Evolutionary conservation across 1,140 invertebrate genomes (phyloP), one percentile per base, ranked within the genome.

Genomic region (Drosophila oshimai): DNA sequence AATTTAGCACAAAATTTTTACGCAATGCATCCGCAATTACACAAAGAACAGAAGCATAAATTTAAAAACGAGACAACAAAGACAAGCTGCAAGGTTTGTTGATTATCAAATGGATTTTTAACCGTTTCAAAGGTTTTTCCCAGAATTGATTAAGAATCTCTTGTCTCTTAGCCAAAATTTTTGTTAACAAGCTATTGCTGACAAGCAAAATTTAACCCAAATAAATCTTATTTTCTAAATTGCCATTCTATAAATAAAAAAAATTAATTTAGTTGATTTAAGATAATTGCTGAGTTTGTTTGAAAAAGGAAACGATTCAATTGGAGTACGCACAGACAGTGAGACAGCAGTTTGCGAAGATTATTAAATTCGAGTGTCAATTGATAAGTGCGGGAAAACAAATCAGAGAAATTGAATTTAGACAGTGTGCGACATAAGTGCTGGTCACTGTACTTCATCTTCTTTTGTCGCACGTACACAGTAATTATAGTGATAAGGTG

Each of bases 361-460:
- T 64, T 10, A 47, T 65, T 24, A 37, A 39, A 47, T 15, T 28
- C 39, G 33, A 65, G 57, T 65, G 18, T n/a, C 41, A 39, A n/a
- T 47, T 34, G 33, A 65, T 64, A 39, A 31, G 41, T 64, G 57
- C 3, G 41, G 33, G 10, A 12, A 65, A 20, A 39, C 28, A 65
- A 65, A 65, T 65, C 61, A 65, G 20, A 65, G 61, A 65, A 65
- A 65, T 65, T 26, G 9, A 39, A 26, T 31, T 0, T 15, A 37
- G 54, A 28, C 41, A 7, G 33, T 47, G 13, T 42, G 5, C 36
- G 41, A 1, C 55, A 39, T 24, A 62, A 62, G 26, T 62, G 51
- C 36, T 64, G 34, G 42, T 65, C 42, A 64, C 42, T 65, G 58
- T 64, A 39, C 53, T 64, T 64, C n/a, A n/a, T n/a, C n/a, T n/a